Conservation (phyloP, 2,888 invertebrate species). For the Dione vanillae region DNA sequence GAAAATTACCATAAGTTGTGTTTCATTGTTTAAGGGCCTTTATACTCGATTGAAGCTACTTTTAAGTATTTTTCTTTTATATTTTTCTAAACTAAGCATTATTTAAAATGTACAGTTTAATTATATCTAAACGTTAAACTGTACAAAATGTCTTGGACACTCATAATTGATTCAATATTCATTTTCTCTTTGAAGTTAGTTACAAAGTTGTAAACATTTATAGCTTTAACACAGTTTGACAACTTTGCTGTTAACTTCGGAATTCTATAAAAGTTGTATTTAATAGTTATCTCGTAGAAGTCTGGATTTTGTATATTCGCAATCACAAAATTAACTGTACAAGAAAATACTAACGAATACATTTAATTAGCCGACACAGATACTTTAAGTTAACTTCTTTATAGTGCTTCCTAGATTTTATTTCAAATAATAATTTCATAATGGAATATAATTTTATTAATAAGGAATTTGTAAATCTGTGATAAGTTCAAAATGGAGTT, state of each 20-base stretch:
- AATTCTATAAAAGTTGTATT: slow-evolving; percentile 13
- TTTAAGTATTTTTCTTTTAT: neutral
- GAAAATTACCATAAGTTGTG: neutral
- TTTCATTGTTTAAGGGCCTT: neutral
- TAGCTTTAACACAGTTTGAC: slow-evolving; percentile 17
- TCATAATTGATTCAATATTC: neutral
- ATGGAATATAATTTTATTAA: too few species aligned
- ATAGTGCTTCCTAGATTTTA: too few species aligned
- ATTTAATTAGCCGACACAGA: neutral
- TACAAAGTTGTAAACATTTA: slow-evolving; percentile 18
- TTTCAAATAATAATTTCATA: too few species aligned
- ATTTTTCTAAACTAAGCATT: neutral
- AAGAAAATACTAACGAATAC: too few species aligned
- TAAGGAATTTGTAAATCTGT: too few species aligned
- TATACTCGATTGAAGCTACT: neutral
- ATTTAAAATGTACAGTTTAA: neutral
- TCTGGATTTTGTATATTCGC: neutral
- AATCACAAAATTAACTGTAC: neutral
- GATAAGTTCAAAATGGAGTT: too few species aligned
- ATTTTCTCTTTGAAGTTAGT: slow-evolving; percentile 9
- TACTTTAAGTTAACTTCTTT: neutral
- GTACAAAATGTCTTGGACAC: neutral
- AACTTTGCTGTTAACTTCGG: slow-evolving; percentile 13
- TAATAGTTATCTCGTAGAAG: slow-evolving; percentile 2
- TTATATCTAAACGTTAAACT: neutral